These are phyloP conservation scores for Dendronephthya gigantea DNA, from an alignment of 64 coral and sea anemone genomes.

Conservation along the genomic window DNA sequence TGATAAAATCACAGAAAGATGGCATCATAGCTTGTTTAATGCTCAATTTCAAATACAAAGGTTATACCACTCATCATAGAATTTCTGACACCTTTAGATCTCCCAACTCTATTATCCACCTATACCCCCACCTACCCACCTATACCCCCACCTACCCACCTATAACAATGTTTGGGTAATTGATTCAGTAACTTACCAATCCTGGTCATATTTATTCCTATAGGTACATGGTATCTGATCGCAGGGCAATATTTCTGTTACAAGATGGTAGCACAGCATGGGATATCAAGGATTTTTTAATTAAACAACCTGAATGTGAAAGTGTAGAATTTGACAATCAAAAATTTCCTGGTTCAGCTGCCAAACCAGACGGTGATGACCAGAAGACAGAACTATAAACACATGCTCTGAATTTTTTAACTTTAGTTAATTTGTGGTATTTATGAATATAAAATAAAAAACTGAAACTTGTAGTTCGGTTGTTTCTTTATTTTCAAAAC, in stretches of 20 bases:
- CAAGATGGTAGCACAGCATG: constrained; percentile 89
- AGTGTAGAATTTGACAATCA: constrained; percentile 96
- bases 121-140: too few relatives aligned
- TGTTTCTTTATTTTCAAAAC: neutral
- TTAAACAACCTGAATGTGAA: constrained; percentile 84
- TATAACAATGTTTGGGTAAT: too few relatives aligned
- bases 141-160: too few relatives aligned
- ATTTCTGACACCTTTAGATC: neutral
- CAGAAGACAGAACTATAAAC: neutral
- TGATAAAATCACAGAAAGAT: constrained; percentile 66
- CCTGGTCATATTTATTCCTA: neutral
- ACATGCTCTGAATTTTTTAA: neutral
- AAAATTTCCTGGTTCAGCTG: constrained; percentile 73
- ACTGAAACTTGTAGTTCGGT: neutral
- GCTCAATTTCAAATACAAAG: constrained; percentile 88
- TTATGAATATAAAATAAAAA: neutral
- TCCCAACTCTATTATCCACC: neutral
- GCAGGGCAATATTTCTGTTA: constrained; percentile 60
- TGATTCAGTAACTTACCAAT: too few relatives aligned
- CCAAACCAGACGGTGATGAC: neutral
- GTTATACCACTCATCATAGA: constrained; percentile 20
- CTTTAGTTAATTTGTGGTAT: neutral
- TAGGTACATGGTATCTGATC: constrained; percentile 91
- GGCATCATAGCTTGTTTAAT: constrained; percentile 84
- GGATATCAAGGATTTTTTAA: constrained; percentile 88